Evolutionary conservation across 2,113 vertebrate species (phyloP), one percentile per base, ranked within the genome.

Genomic region (Thryonomys swinderianus): DNA sequence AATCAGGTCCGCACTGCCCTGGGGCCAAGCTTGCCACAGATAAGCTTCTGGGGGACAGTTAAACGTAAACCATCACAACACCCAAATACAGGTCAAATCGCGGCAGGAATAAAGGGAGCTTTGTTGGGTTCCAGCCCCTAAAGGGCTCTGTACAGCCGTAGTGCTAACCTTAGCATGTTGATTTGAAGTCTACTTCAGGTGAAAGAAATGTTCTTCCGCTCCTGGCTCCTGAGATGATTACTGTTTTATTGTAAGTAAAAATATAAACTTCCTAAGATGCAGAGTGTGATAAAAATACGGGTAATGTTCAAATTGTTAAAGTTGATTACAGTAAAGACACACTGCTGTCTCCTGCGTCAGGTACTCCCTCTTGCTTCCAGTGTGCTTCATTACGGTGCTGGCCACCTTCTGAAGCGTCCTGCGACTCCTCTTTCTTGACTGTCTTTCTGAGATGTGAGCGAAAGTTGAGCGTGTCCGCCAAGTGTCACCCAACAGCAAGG

Each of bases 211-310:
- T 3, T 37, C 45, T 74, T 94, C 61, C 73, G 37, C 74, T 79
- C 32, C 53, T 88, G 48, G n/a, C 66, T 66, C 23, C 85, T 40
- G 45, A 82, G 51, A 61, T 40, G 23, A 84, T 85, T 27, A 59
- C 27, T 62, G 12, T 45, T 59, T 88, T 85, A 88, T 42, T 23
- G 62, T 53, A 94, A 82, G 4, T 79, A 91, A 88, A 91, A 88
- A 55, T 83, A 85, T 37, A 91, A 93, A 85, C 3, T 83, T 93
- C 11, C 73, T 69, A 4, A 94, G 88, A 81, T 4, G 42, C 23
- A 30, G 5, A 5, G 27, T 74, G 25, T 74, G 71, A 76, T 76
- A 48, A 48, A 67, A 30, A 48, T 76, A 45, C 73, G 45, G 27
- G 30, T 14, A 30, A 48, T 48, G 12, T 8, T 76, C 48, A 48